These are phyloP conservation scores for Hirundo rustica DNA, from an alignment of 2,797 vertebrate species.

Conservation along the genomic window DNA sequence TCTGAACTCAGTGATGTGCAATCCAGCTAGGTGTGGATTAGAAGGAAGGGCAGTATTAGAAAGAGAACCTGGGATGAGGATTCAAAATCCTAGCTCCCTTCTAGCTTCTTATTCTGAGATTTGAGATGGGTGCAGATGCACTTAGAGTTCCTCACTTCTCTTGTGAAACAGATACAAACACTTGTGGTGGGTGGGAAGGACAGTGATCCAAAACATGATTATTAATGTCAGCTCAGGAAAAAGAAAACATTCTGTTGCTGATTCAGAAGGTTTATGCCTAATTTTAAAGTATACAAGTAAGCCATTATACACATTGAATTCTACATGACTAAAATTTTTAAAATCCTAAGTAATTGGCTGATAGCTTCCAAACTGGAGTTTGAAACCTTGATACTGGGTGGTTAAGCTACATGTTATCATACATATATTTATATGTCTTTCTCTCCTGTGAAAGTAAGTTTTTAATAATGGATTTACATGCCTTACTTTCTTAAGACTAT, in stretches of 20 bases:
- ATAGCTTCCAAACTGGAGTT: background rate
- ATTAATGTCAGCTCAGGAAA: background rate
- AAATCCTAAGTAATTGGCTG: background rate
- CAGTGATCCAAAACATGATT: background rate
- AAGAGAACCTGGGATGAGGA: background rate
- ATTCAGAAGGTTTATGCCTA: background rate
- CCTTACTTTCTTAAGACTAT: background rate
- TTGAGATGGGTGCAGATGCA: background rate
- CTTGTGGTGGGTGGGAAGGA: background rate
- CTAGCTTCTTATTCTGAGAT: background rate
- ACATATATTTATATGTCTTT: background rate
- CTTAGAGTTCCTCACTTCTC: rapidly evolving
- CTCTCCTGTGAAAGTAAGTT: background rate
- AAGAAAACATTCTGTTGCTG: background rate
- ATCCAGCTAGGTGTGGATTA: background rate
- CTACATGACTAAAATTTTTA: background rate
- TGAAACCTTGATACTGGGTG: background rate
- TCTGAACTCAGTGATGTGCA: background rate
- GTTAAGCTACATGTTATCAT: rapidly evolving
- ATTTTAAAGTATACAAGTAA: background rate
- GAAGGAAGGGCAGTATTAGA: background rate
- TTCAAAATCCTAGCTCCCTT: background rate
- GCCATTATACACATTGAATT: background rate
- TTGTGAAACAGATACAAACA: background rate
- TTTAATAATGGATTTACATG: background rate